Evolutionary conservation across 2,113 vertebrate species (phyloP), one percentile per base, ranked within the genome.

Genomic region (Spilogale gracilis): DNA sequence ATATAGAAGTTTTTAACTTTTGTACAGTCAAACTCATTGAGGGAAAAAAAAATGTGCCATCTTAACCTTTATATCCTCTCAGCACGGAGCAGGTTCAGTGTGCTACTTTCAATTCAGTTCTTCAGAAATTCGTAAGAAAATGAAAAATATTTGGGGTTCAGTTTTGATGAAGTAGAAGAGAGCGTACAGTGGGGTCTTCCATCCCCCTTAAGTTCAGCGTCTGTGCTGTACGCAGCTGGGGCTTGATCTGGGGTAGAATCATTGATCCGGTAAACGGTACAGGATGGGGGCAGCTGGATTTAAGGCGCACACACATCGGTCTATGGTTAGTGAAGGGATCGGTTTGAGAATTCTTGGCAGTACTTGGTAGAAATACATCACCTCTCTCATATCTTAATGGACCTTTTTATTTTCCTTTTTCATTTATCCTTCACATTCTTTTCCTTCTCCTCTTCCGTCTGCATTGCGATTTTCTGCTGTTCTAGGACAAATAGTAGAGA

Each of bases 71-170:
- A 21, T 2, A 63, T 60, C 9, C 9, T 58, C 2, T 45, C 45
- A 9, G 45, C 27, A 38, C 0, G 16, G 2, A 8, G 20, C 5
- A 45, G 18, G 2, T 30, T 80, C 32, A 11, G 8, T 17, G 3
- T 5, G 30, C 12, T n/a, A 25, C 4, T 61, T 6, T 43, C 43
- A 58, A 27, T 4, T 50, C 43, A n/a, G 21, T 63, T 93, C 52
- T 88, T 89, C 13, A 76, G 50, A 50, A 12, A 65, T 61, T 84
- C 38, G 50, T 50, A 58, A 84, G 23, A 89, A 96, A 91, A 56
- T 45, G 7, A 71, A 71, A 65, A 69, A 20, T 2, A 13, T 48
- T 56, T 25, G 43, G 78, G 16, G 43, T 67, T 95, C 48, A 32
- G 43, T 89, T 67, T 83, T 58, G 74, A 48, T 48, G 23, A 78